Evolutionary conservation across 2,888 invertebrate species (phyloP), one percentile per base, ranked within the genome.

Genomic region (Strigamia maritima): DNA sequence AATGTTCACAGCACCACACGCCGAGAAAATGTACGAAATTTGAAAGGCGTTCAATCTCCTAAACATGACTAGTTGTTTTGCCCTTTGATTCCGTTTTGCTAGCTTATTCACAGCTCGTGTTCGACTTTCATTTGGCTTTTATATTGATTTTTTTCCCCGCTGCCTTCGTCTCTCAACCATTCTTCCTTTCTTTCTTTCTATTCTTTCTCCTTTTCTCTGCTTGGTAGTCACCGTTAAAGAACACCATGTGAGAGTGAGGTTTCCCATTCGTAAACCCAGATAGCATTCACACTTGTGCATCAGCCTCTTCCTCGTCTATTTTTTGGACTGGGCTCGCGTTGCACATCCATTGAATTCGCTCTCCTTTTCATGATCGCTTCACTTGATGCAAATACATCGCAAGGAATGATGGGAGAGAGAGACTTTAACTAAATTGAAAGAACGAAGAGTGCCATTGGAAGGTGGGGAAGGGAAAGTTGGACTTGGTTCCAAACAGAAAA

Each of bases 171-270:
- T 44, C 16, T 44, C 44, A 4, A 44, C 44, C 44, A 44, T 44
- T 44, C 44, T 44, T 44, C n/a, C 44, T n/a, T 44, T 44, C 54
- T n/a, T 54, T 54, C 54, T 54, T 19, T 54, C 19, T 8, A n/a
- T 54, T 54, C 54, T 54, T 54, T 54, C 54, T 19, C 54, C 54
- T 19, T 54, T 54, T 54, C 54, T 54, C 54, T 54, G 54, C 54
- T 54, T 54, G 54, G 19, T 54, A 54, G 54, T 54, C 54, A 54
- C 54, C 54, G 54, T 54, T 54, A 54, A 54, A 54, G 54, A 54
- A 54, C 54, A 54, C 54, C 54, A 54, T 54, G 54, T 54, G 54
- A n/a, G 54, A 54, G 54, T 54, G 54, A 54, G 54, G 54, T 54
- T 54, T 54, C 54, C 54, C 19, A 54, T 54, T 54, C 54, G 54